Percentiles rank a stretch among this genome's conserved stretches.
Evolutionary conservation across 2,113 vertebrate genomes (phyloP).

Genomic region (Podocnemis expansa): DNA sequence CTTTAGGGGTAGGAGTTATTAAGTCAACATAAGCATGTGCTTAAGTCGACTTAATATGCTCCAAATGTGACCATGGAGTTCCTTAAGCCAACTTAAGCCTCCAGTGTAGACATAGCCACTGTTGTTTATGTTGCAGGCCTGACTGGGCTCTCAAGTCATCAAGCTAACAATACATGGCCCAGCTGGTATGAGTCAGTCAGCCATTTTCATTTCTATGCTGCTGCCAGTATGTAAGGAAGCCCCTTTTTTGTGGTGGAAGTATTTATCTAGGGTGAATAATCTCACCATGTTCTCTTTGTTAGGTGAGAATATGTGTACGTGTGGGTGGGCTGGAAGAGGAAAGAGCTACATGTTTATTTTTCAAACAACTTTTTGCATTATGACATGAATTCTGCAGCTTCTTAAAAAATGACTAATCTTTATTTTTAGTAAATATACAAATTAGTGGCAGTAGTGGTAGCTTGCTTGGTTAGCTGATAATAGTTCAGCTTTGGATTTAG

Average conservation of each 20-base stretch:
- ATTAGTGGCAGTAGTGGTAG: not conserved
- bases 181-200: not conserved
- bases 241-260: not conserved
- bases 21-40: no score
- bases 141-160: not conserved
- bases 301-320: accelerated
- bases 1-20: no score
- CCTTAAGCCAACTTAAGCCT: no score
- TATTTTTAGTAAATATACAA: not conserved
- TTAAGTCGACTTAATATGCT: no score
- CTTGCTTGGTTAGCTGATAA: not conserved
- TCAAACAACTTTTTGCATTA: not conserved
- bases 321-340: not conserved
- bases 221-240: not conserved
- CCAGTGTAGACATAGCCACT: no score
- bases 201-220: not conserved
- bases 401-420: conserved; percentile 20
- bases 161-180: not conserved
- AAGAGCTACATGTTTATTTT: accelerated
- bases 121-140: not conserved
- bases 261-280: not conserved
- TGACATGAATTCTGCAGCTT: not conserved
- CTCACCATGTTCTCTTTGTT: not conserved
- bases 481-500: not conserved
- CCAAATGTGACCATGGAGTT: no score